Evolutionary conservation across 2,888 invertebrate species (phyloP).

Genomic region (Drosophila trichaetosa): DNA sequence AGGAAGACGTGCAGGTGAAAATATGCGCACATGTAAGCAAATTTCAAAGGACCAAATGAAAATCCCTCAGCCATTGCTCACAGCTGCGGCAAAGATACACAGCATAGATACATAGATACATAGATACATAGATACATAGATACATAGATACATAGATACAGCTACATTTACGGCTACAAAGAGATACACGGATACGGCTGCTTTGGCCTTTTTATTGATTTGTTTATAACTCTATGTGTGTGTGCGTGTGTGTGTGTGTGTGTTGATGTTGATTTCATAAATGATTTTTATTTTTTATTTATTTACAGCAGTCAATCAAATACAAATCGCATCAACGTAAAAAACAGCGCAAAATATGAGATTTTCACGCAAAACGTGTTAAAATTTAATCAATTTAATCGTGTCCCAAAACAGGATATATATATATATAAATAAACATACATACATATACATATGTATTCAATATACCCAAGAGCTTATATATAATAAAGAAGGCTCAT

Average conservation of each 20-base stretch:
- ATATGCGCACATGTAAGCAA: conserved; percentile 79
- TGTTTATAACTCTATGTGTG: conserved; percentile 52
- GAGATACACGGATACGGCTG: conserved; percentile 28
- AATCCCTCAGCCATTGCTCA: conserved; percentile 36
- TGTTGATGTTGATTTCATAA: conserved; percentile 69
- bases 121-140: conserved; percentile 11
- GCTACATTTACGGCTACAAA: conserved; percentile 15
- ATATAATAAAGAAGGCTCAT: conserved; percentile 35
- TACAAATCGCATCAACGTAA: conserved; percentile 58
- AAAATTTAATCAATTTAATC: conserved; percentile 52
- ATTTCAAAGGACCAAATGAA: conserved; percentile 58
- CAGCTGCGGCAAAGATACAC: conserved; percentile 28
- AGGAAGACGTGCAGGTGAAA: conserved; percentile 67
- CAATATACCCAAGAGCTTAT: not conserved
- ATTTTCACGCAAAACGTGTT: conserved; percentile 36
- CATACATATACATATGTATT: not conserved
- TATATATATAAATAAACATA: conserved; percentile 3
- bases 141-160: conserved; percentile 14
- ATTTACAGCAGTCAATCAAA: conserved; percentile 37
- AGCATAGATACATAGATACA: conserved; percentile 13
- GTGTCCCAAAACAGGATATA: conserved; percentile 6
- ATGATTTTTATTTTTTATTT: conserved; percentile 52
- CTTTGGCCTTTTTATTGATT: conserved; percentile 68
- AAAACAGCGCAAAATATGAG: conserved; percentile 40
- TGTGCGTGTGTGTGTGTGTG: conserved; percentile 21